These are phyloP conservation scores for Drosophila albomicans DNA, from an alignment of 1,140 invertebrate genomes.

Conservation along the genomic window DNA sequence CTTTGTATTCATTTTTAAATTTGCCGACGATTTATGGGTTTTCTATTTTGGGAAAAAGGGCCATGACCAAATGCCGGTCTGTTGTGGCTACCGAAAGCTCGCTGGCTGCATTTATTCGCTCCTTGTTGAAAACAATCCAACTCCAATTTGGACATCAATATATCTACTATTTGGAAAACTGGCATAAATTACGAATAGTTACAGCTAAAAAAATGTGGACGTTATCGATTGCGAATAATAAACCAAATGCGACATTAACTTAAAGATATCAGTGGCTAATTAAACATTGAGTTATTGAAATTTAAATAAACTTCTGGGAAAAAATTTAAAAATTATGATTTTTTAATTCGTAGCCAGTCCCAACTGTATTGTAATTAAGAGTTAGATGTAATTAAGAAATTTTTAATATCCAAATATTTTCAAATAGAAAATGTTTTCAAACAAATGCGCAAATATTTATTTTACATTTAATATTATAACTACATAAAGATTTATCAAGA, in stretches of 20 bases:
- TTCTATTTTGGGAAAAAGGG: conserved; percentile 71
- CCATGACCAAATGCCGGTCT: conserved; percentile 28
- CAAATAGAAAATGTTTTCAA: too few species aligned
- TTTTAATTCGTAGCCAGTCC: too few species aligned
- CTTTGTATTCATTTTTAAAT: conserved; percentile 82
- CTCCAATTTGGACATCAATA: conserved; percentile 61
- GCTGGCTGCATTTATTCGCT: conserved; percentile 72
- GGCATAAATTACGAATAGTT: conserved; percentile 77
- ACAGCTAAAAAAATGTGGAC: conserved; percentile 25
- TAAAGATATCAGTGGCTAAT: conserved; percentile 40
- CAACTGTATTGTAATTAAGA: too few species aligned
- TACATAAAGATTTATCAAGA: too few species aligned
- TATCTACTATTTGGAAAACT: conserved; percentile 63
- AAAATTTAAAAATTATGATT: too few species aligned
- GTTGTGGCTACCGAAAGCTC: conserved; percentile 17
- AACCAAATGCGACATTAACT: conserved; percentile 52
- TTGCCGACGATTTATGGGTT: conserved; percentile 81
- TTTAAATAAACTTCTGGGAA: conserved; percentile 13
- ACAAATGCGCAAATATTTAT: too few species aligned
- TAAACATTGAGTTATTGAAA: conserved; percentile 36
- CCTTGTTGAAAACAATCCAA: conserved; percentile 76
- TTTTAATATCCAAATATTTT: too few species aligned
- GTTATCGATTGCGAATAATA: conserved; percentile 66
- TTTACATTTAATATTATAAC: too few species aligned
- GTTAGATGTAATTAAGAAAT: too few species aligned